These are phyloP conservation scores for Poecilia picta DNA, from an alignment of 2,797 vertebrate species.

Conservation along the genomic window DNA sequence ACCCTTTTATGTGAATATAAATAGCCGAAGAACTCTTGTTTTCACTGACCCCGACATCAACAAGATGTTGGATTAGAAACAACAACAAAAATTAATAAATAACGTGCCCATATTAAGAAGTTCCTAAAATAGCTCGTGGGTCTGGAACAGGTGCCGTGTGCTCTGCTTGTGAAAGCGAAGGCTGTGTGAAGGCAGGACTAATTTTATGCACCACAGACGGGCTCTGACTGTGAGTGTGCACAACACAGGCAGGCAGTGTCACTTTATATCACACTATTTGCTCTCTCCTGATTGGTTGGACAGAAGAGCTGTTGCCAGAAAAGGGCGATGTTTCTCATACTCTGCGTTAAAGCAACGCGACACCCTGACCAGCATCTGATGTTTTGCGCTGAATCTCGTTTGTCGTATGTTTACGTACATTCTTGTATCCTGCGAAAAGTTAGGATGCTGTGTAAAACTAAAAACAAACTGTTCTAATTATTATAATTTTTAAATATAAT, in stretches of 20 bases:
- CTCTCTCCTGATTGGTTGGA: neutral
- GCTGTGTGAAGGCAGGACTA: conserved; percentile 73
- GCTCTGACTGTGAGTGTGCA: conserved; percentile 41
- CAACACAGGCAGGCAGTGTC: conserved; percentile 31
- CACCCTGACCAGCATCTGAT: no score
- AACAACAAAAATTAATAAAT: conserved; percentile 74
- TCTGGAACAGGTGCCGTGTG: conserved; percentile 91
- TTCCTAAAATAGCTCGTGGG: conserved; percentile 90
- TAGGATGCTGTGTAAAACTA: neutral
- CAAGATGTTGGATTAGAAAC: conserved; percentile 62
- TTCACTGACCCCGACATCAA: conserved; percentile 58
- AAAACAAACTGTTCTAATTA: neutral
- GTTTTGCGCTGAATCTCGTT: no score
- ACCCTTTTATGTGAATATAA: conserved; percentile 19
- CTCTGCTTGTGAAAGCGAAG: conserved; percentile 79
- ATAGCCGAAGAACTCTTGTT: conserved; percentile 25
- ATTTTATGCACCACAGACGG: conserved; percentile 79
- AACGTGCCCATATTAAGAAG: conserved; percentile 86
- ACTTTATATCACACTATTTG: neutral
- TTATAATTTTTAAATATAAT: neutral
- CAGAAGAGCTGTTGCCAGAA: neutral
- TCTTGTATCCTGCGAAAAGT: neutral
- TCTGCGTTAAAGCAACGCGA: neutral
- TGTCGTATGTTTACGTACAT: neutral
- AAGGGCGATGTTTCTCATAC: neutral